Evolutionary conservation across 2,888 invertebrate species (phyloP).

Genomic region (Leucoma salicis): DNA sequence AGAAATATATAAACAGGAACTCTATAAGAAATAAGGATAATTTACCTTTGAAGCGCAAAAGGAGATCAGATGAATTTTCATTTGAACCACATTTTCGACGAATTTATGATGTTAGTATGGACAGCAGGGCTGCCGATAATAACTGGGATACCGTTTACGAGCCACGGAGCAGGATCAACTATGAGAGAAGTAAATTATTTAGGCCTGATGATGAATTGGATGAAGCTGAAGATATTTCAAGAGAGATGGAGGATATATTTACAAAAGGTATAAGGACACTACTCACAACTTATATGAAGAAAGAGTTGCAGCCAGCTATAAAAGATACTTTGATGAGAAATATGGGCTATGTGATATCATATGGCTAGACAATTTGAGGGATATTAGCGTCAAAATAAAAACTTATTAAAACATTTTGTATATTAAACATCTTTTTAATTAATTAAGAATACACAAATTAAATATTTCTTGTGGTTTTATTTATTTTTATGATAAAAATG

Average conservation of each 20-base stretch:
- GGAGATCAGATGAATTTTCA: conserved; percentile 67
- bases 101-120: conserved; percentile 40
- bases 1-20: conserved; percentile 78
- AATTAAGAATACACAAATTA: too few species aligned
- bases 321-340: conserved; percentile 93
- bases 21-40: conserved; percentile 65
- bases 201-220: conserved; percentile 80
- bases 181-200: conserved; percentile 74
- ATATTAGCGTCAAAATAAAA: too few species aligned
- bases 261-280: conserved; percentile 91
- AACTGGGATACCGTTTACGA: conserved; percentile 65
- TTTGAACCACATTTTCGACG: conserved; percentile 60
- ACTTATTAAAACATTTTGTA: too few species aligned
- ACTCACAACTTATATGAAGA: conserved; percentile 91
- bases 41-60: conserved; percentile 55
- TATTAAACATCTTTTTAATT: too few species aligned
- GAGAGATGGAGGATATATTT: conserved; percentile 93
- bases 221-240: conserved; percentile 85
- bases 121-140: conserved; percentile 52
- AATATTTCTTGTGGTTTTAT: too few species aligned
- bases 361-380: too few species aligned
- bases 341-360: conserved; percentile 93
- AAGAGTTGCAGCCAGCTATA: conserved; percentile 91
- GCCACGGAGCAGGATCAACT: conserved; percentile 59
- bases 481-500: too few species aligned